These are phyloP conservation scores for Cerastis leucographa DNA, from an alignment of 2,888 invertebrate genomes.

Conservation along the genomic window DNA sequence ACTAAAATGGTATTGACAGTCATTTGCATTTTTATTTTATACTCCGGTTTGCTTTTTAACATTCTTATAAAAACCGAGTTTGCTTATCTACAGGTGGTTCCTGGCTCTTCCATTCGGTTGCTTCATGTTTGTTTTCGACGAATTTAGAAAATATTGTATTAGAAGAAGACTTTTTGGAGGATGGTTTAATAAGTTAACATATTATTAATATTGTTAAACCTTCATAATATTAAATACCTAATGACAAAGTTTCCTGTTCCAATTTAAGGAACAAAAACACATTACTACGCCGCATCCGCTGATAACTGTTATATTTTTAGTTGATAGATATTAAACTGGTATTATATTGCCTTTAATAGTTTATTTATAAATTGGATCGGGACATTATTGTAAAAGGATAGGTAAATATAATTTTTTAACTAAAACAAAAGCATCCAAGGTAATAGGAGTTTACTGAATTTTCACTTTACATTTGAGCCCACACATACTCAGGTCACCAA, in stretches of 20 bases:
- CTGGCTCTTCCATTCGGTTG: slow-evolving; percentile 93
- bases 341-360: neutral
- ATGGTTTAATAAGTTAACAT: slow-evolving; percentile 83
- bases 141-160: slow-evolving; percentile 93
- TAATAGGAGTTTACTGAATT: slow-evolving; percentile 64
- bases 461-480: slow-evolving; percentile 62
- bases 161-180: slow-evolving; percentile 84
- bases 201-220: slow-evolving; percentile 71
- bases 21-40: neutral
- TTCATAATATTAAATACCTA: slow-evolving; percentile 26
- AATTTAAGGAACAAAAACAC: slow-evolving; percentile 41
- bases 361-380: slow-evolving; percentile 14
- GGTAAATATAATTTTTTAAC: slow-evolving; percentile 22
- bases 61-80: slow-evolving; percentile 4
- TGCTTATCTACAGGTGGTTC: slow-evolving; percentile 91
- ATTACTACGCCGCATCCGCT: slow-evolving; percentile 38
- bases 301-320: slow-evolving; percentile 50
- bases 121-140: slow-evolving; percentile 94
- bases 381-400: neutral
- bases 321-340: neutral
- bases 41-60: neutral
- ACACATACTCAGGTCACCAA: slow-evolving; percentile 63
- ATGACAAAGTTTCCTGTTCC: slow-evolving; percentile 35
- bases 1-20: slow-evolving; percentile 78
- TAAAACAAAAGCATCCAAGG: slow-evolving; percentile 58